Evolutionary conservation across 2,113 vertebrate genomes (phyloP).

Genomic region (Puntigrus tetrazona): DNA sequence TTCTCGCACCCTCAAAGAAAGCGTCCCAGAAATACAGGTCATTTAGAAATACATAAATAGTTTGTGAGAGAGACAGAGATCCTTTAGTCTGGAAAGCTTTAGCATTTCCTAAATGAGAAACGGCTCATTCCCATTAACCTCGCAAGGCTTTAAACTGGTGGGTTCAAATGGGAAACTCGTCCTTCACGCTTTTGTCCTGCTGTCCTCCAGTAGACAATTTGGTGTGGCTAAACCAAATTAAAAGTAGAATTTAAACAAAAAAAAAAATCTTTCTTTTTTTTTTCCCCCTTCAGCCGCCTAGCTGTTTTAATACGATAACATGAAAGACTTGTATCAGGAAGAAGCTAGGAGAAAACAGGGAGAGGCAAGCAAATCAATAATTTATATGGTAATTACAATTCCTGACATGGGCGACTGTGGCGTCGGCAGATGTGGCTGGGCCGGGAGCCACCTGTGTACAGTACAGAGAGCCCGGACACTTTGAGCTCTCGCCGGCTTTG

Average conservation of each 20-base stretch:
- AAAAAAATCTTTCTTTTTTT: neutral
- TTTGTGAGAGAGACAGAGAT: neutral
- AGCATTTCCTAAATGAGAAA: slow-evolving; percentile 4
- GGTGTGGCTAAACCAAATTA: slow-evolving; percentile 6
- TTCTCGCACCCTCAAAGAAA: neutral
- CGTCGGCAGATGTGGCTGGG: slow-evolving; percentile 30
- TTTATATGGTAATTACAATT: slow-evolving; percentile 51
- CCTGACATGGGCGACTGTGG: slow-evolving; percentile 19
- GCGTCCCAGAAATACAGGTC: neutral
- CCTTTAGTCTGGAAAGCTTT: slow-evolving; percentile 14
- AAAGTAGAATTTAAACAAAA: slow-evolving; percentile 30
- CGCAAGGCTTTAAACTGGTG: slow-evolving; percentile 29
- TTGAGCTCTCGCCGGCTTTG: slow-evolving; percentile 22
- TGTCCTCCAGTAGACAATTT: neutral
- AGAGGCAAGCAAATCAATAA: slow-evolving; percentile 38
- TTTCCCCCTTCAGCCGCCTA: neutral
- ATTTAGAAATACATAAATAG: neutral
- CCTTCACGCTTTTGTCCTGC: slow-evolving; percentile 30
- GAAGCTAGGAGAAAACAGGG: slow-evolving; percentile 3
- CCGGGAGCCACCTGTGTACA: slow-evolving; percentile 46
- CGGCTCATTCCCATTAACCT: slow-evolving; percentile 42
- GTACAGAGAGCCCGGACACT: slow-evolving; percentile 9
- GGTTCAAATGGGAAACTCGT: slow-evolving; percentile 26
- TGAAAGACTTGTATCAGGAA: slow-evolving; percentile 27
- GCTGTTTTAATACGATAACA: slow-evolving; percentile 47